A percentile compares a stretch with the other conserved stretches of the same genome.
Conservation (phyloP, 2,888 invertebrate species). For the Megamerina dolium region DNA sequence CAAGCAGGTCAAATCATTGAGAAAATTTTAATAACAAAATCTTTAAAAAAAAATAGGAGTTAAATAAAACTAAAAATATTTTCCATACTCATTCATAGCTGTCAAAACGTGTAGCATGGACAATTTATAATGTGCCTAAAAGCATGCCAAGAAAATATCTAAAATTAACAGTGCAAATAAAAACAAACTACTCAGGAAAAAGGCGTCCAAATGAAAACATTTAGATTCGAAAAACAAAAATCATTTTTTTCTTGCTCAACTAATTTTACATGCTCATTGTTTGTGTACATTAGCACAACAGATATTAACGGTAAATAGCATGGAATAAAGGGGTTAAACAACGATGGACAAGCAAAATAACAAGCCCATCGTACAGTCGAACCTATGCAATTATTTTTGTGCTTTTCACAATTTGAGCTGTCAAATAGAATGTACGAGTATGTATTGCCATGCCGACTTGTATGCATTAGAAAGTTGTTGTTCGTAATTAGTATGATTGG, state of each 20-base stretch:
- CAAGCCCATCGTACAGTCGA: no score
- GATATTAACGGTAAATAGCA: neutral
- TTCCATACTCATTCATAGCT: slow-evolving; percentile 5
- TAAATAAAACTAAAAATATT: slow-evolving; percentile 10
- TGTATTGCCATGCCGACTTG: no score
- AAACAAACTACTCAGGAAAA: neutral
- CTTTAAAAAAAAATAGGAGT: neutral
- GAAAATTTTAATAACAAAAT: neutral
- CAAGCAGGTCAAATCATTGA: no score
- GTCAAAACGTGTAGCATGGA: slow-evolving; percentile 6
- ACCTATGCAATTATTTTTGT: no score
- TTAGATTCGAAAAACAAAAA: slow-evolving; percentile 10
- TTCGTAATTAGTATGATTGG: no score
- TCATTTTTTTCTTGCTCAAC: slow-evolving; percentile 3
- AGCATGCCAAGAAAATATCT: slow-evolving; percentile 2
- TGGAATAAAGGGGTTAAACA: no score
- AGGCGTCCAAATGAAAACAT: slow-evolving; percentile 1
- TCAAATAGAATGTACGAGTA: no score
- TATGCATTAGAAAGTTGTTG: no score
- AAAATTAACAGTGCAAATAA: neutral
- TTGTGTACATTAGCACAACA: slow-evolving; percentile 5
- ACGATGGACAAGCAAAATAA: no score
- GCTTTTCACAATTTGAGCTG: no score
- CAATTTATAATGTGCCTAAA: slow-evolving; percentile 11
- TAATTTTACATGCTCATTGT: slow-evolving; percentile 11